Evolutionary conservation across 2,888 invertebrate genomes (phyloP).

Genomic region (Hypselothyrea guttata): DNA sequence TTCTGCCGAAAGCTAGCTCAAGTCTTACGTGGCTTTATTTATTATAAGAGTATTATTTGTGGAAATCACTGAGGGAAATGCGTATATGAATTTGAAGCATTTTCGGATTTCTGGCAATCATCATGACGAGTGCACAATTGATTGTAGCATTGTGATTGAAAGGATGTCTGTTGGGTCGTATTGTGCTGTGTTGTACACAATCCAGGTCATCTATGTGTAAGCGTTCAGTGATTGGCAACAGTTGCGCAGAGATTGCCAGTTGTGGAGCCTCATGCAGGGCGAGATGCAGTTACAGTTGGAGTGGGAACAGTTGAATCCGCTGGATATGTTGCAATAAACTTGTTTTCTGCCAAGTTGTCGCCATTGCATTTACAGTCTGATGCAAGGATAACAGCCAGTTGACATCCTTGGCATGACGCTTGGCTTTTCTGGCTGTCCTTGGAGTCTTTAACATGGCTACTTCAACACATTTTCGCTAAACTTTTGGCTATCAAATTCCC

Average conservation of each 20-base stretch:
- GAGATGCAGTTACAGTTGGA: neutral
- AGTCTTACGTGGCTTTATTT: too few relatives aligned
- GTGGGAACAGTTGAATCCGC: conserved; percentile 8
- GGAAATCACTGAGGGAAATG: too few relatives aligned
- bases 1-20: too few relatives aligned
- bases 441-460: too few relatives aligned
- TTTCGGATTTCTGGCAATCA: too few relatives aligned
- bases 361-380: conserved; percentile 18
- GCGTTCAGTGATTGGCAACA: conserved; percentile 40
- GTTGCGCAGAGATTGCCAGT: conserved; percentile 28
- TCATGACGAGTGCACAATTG: too few relatives aligned
- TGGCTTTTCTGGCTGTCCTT: conserved; percentile 13
- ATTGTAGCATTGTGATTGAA: too few relatives aligned
- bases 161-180: too few relatives aligned
- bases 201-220: conserved; percentile 1
- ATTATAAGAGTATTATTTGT: too few relatives aligned
- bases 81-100: too few relatives aligned
- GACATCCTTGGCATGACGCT: conserved; percentile 18
- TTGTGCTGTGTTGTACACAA: neutral
- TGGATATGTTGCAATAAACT: conserved; percentile 24
- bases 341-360: conserved; percentile 21
- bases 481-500: conserved; percentile 7
- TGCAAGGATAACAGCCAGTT: conserved; percentile 20
- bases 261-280: too few relatives aligned
- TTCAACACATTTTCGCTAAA: conserved; percentile 1